phyloP scores from a whole-genome alignment of 2,797 vertebrate species.

The Myotis planiceps region DNA sequence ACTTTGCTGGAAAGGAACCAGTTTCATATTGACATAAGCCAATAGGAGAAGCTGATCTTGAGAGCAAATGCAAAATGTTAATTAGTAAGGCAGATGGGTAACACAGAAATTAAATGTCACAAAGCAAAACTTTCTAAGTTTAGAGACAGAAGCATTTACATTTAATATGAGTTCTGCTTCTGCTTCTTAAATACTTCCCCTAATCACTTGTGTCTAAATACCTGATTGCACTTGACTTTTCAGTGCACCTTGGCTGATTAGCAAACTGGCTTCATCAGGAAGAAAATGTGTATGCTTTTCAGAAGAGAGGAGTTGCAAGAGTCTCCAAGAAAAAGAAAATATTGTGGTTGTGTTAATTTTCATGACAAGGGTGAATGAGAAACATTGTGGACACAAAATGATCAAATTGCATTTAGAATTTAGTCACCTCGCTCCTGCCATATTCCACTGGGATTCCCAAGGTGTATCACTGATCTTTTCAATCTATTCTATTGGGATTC shows the following conservation, averaged over 20 bases:
- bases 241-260: constrained; percentile 83
- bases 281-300: neutral
- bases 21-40: neutral
- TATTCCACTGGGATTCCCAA: neutral
- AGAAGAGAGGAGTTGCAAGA: neutral
- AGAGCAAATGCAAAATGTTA: constrained; percentile 36
- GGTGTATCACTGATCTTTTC: neutral
- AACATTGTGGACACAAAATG: neutral
- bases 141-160: constrained; percentile 75
- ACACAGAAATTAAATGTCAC: constrained; percentile 71
- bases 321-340: constrained; percentile 55
- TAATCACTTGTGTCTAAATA: constrained; percentile 83
- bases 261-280: constrained; percentile 80
- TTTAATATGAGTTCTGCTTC: constrained; percentile 71
- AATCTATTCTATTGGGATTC: constrained; percentile 21
- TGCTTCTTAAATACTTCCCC: constrained; percentile 78
- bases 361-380: neutral
- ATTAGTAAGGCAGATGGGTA: constrained; percentile 48
- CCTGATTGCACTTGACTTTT: constrained; percentile 88
- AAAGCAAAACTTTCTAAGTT: constrained; percentile 72
- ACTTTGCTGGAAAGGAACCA: neutral
- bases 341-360: constrained; percentile 76
- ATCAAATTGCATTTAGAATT: neutral
- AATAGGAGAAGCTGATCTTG: constrained; percentile 3
- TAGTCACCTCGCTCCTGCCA: neutral